Conservation (phyloP, 1,140 invertebrate genomes). For the Drosophila truncata region DNA sequence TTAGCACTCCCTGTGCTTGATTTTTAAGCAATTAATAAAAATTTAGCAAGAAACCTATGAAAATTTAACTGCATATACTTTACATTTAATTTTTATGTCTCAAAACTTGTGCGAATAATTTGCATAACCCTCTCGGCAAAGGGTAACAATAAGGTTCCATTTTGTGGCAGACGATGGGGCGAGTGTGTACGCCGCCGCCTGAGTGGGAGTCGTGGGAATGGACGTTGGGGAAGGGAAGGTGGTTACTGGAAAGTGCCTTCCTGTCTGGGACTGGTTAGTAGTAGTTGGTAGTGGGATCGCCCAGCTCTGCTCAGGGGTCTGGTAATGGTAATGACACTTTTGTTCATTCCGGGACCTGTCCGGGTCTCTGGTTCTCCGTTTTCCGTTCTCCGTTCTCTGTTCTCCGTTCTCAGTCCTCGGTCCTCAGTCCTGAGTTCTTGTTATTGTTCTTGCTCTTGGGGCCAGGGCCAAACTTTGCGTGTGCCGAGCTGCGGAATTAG, state of each 20-base stretch:
- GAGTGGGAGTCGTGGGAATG: slow-evolving; percentile 11
- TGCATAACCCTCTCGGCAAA: slow-evolving; percentile 7
- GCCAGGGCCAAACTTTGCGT: slow-evolving; percentile 74
- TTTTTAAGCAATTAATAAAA: too few species aligned
- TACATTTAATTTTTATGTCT: neutral
- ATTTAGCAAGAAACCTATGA: neutral
- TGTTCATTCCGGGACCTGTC: slow-evolving; percentile 60
- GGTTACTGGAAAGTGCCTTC: slow-evolving; percentile 66
- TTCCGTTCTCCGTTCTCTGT: neutral
- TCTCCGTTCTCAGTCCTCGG: neutral
- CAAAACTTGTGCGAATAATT: slow-evolving; percentile 6
- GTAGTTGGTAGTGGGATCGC: slow-evolving; percentile 30
- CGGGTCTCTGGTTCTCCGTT: slow-evolving; percentile 34
- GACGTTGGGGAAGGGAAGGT: slow-evolving; percentile 4
- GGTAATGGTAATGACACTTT: slow-evolving; percentile 78
- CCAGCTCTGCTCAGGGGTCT: slow-evolving; percentile 38
- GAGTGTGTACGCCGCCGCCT: slow-evolving; percentile 19
- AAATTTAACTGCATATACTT: neutral
- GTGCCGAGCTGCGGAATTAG: slow-evolving; percentile 72
- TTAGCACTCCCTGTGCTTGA: too few species aligned
- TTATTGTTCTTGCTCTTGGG: slow-evolving; percentile 40
- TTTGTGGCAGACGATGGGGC: slow-evolving; percentile 7
- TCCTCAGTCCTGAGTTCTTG: slow-evolving; percentile 5
- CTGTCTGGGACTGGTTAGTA: slow-evolving; percentile 45
- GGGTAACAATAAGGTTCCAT: slow-evolving; percentile 40